Conservation (phyloP, 2,113 vertebrate genomes). For the Pseudonaja textilis region DNA sequence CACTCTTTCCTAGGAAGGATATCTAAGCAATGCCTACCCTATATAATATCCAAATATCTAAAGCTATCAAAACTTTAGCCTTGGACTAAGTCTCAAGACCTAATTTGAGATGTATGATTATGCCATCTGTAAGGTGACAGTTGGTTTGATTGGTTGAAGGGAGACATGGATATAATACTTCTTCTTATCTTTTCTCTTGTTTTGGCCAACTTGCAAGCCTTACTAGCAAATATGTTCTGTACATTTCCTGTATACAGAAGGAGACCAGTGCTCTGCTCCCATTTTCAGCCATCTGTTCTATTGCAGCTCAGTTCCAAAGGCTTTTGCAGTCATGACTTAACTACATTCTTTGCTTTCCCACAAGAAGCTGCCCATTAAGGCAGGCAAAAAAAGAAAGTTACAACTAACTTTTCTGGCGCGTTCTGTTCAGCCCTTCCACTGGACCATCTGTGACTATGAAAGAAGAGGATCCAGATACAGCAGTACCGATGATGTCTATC, state of each 20-base stretch:
- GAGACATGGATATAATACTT: constrained; percentile 41
- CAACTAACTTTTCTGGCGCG: background rate
- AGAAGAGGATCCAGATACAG: background rate
- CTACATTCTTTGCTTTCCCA: background rate
- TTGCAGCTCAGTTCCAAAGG: background rate
- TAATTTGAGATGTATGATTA: constrained; percentile 63
- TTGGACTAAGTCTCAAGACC: constrained; percentile 38
- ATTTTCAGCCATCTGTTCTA: background rate
- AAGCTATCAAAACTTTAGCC: constrained; percentile 45
- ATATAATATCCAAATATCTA: constrained; percentile 60
- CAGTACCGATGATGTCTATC: background rate
- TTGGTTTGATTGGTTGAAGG: constrained; percentile 30
- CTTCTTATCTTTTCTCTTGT: constrained; percentile 30
- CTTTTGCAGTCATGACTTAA: background rate
- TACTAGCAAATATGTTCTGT: background rate
- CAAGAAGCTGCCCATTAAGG: background rate
- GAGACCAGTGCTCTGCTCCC: background rate
- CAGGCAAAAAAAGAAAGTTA: background rate
- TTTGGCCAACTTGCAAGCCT: background rate
- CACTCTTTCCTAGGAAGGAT: constrained; percentile 42
- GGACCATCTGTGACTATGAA: background rate
- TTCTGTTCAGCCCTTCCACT: background rate
- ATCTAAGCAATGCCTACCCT: constrained; percentile 11
- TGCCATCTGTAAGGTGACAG: constrained; percentile 64
- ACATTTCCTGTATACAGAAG: background rate